Evolutionary conservation across 2,797 vertebrate genomes (phyloP).

Genomic region (Myotis findleyi): DNA sequence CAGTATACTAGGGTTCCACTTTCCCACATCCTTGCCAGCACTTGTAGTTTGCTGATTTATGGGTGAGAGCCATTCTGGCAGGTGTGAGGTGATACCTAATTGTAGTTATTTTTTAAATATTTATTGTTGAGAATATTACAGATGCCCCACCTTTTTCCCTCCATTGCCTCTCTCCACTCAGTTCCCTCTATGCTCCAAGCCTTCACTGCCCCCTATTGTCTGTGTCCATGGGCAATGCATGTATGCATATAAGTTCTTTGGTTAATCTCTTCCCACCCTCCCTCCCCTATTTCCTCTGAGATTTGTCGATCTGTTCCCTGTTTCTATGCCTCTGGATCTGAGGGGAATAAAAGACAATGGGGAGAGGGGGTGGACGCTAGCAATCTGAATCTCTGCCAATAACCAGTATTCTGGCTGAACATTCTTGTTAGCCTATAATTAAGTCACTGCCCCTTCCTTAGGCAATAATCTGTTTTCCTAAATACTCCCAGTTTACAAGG

Average conservation of each 20-base stretch:
- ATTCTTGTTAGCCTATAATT: no score
- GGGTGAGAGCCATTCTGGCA: background rate
- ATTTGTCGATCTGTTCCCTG: background rate
- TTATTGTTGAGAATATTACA: background rate
- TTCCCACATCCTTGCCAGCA: background rate
- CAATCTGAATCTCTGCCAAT: no score
- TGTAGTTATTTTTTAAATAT: background rate
- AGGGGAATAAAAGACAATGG: no score
- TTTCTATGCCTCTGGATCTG: background rate
- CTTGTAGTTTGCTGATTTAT: background rate
- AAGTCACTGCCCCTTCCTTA: no score
- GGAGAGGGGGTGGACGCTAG: no score
- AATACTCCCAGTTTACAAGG: no score
- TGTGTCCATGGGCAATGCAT: background rate
- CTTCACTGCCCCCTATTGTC: no score
- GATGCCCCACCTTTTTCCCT: no score
- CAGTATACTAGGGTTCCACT: background rate
- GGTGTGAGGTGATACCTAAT: background rate
- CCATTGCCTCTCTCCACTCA: no score
- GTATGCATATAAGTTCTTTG: background rate
- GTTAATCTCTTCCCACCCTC: background rate
- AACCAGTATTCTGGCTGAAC: no score
- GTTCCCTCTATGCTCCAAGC: no score
- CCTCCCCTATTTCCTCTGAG: background rate
- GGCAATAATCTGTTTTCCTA: no score